Percentiles rank a stretch among this genome's conserved stretches.
phyloP scores from a whole-genome alignment of 2,888 invertebrate species.

The Eledona agricola region DNA sequence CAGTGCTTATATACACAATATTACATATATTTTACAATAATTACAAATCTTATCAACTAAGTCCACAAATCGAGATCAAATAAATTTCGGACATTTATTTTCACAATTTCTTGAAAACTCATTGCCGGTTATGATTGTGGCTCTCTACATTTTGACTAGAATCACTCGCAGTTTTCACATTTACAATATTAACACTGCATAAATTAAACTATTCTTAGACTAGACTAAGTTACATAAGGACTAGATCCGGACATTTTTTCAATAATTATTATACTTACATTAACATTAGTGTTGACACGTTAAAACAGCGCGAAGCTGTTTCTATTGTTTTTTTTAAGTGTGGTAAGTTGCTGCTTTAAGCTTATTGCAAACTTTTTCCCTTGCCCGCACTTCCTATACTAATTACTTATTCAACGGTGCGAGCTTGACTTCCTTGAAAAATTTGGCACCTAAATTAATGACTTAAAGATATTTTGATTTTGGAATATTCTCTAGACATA shows the following conservation, averaged over 20 bases:
- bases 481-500: constrained; percentile 26
- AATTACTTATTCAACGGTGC: constrained; percentile 18
- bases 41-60: constrained; percentile 35
- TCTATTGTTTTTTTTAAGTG: constrained; percentile 53
- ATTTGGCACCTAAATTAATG: constrained; percentile 23
- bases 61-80: constrained; percentile 41
- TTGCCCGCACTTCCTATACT: constrained; percentile 57
- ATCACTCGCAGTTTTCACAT: constrained; percentile 44
- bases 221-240: constrained; percentile 15
- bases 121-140: constrained; percentile 42
- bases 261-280: neutral
- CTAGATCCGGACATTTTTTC: constrained; percentile 10
- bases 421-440: constrained; percentile 16
- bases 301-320: constrained; percentile 13
- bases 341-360: constrained; percentile 61
- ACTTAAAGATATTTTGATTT: constrained; percentile 28
- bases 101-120: constrained; percentile 7
- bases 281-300: constrained; percentile 17
- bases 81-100: constrained; percentile 16
- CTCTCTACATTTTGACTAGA: constrained; percentile 51
- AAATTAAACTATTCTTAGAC: constrained; percentile 13
- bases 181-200: constrained; percentile 18
- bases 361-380: constrained; percentile 63
- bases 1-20: constrained; percentile 26
- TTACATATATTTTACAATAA: constrained; percentile 32